Evolutionary conservation across 1,140 invertebrate genomes (phyloP), one percentile per base, ranked within the genome.

Genomic region (Centruroides vittatus): DNA sequence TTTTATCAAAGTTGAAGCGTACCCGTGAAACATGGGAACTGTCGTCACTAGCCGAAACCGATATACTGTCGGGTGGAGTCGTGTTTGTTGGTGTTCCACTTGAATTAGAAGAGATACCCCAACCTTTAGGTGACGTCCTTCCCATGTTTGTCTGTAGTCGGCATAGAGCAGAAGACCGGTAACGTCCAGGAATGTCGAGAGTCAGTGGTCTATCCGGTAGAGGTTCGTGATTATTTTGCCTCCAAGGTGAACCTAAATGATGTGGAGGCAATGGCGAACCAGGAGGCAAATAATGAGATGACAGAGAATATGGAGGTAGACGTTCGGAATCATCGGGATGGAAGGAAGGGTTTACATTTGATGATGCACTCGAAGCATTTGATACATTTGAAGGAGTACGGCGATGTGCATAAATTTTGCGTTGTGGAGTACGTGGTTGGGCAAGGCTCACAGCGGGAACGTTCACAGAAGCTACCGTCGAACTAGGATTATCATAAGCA

Each of bases 11-110:
- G 35, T 57, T 62, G 73, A 92, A 92, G 1, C 88, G 77, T 3
- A 90, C 86, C 6, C 86, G 76, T 3, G 88, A 89, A 48, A 88
- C 80, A 70, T 89, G 89, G 47, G 85, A 88, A 65, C 84, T 86
- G 65, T 90, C 87, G 57, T 89, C 88, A 66, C 86, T 88, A 0
- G 86, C 86, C 12, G 88, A 60, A 47, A 50, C 34, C 35, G 48
- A 54, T 34, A 41, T 68, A 65, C 85, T 88, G 65, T 90, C 88
- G 0, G 87, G 86, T 0, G 88, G 86, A 3, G 88, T 89, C 50
- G 86, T 84, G 74, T 88, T 88, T 1, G 86, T 88, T 41, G 86
- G 86, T 0, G 86, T 89, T 13, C 71, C 73, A 41, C 68, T 70
- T 8, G 69, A 69, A 0, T 79, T 50, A 5, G 49, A n/a, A 7